Evolutionary conservation across 2,113 vertebrate genomes (phyloP), one percentile per base, ranked within the genome.

Genomic region (Nothoprocta pentlandii): DNA sequence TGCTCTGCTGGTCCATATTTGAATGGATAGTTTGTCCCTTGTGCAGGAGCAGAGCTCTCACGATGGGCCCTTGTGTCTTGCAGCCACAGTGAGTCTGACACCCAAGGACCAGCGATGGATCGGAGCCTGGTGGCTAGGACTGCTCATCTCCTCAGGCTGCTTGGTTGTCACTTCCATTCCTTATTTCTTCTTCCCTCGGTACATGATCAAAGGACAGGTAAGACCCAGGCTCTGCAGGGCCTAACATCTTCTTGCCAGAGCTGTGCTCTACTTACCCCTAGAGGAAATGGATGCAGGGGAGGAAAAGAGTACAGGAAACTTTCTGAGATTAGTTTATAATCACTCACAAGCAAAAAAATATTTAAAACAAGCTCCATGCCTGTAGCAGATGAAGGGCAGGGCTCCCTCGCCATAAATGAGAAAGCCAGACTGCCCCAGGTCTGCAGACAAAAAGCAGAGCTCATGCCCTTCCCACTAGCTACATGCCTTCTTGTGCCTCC

Each of bases 41-140:
- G 28, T 9, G 51, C 22, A 44, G 53, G 51, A 76, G 19, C 36
- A 78, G 54, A 90, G n/a, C 23, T 61, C 64, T 90, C 1, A 90
- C 0, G 0, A 12, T 3, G 15, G 69, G 14, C 68, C 41, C 49
- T 77, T 85, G 68, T 94, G 67, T 76, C 75, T 97, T 95, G 42
- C 95, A 97, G 97, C 94, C 13, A 16, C 95, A 10, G 89, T 97
- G 63, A 96, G 98, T 80, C 90, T 99, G 97, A 98, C 66, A 11
- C 98, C 97, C 0, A 30, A 44, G 12, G 99, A 99, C 92, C 99
- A 98, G 39, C 98, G 98, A 49, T 99, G 99, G 99, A 98, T 99
- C 3, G 99, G 99, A 51, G 99, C 99, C 68, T 99, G 99, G 99
- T 99, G 99, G 99, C 95, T 99, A 86, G 99, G 99, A 41, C 97